Evolutionary conservation across 2,113 vertebrate genomes (phyloP), one percentile per base, ranked within the genome.

Genomic region (Heloderma charlesbogerti): DNA sequence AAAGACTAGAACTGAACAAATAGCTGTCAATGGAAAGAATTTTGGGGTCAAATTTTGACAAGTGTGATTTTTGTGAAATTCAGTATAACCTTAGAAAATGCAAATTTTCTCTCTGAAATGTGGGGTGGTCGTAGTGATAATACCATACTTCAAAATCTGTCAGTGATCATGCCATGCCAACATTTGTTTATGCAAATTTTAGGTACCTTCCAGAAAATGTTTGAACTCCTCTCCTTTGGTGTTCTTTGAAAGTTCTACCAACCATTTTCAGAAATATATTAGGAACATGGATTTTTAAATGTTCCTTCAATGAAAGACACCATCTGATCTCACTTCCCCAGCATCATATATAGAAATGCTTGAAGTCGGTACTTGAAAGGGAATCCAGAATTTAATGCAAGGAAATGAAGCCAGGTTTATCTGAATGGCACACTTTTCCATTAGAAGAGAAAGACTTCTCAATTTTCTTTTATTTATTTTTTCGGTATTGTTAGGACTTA

Each of bases 391-490:
- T 95, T 89, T 78, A 93, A 51, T n/a, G 88, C 85, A 75, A 89
- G 16, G 87, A 93, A 92, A 93, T 29, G 79, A 92, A 27, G 31
- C 15, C 31, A 51, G 71, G 48, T 77, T 93, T 90, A 93, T 91
- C 86, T 94, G 87, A 93, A 94, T 94, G 89, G 87, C 69, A 91
- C 77, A 89, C 80, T 94, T 77, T 92, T 66, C 37, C 85, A 91
- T 78, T 90, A 92, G 87, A 82, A 88, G 66, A 94, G 84, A 94
- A 93, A 91, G 74, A 91, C 40, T 6, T 93, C 91, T 90, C 92
- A 91, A 94, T 93, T 95, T 95, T 92, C 88, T 94, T 94, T 13
- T 95, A 78, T 91, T 95, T 94, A 54, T 94, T 94, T 94, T 93
- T 91, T 87, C 86, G 29, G 87, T 91, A 94, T 95, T 94, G 91